A percentile compares a stretch with the other conserved stretches of the same genome.
Conservation (phyloP, 2,888 invertebrate species). For the Phorcus lineatus region DNA sequence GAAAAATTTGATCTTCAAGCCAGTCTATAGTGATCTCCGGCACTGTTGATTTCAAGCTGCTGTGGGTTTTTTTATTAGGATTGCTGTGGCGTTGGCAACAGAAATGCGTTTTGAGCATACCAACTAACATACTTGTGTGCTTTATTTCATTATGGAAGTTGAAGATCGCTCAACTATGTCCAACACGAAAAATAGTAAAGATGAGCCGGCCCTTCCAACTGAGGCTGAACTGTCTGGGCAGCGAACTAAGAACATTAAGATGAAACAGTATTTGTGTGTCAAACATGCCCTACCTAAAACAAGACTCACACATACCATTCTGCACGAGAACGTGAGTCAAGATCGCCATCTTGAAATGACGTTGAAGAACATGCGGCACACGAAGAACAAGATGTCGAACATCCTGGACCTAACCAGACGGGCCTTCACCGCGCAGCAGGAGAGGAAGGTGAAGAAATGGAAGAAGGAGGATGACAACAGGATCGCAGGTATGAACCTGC, state of each 20-base stretch:
- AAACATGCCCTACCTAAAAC: constrained; percentile 67
- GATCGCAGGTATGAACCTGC: constrained; percentile 62
- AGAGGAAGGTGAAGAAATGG: constrained; percentile 66
- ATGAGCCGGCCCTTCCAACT: constrained; percentile 13
- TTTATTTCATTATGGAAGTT: background rate
- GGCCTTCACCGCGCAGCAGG: constrained; percentile 61
- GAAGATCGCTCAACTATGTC: background rate
- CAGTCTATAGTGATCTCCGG: background rate
- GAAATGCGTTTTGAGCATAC: too few relatives aligned
- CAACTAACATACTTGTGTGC: too few relatives aligned
- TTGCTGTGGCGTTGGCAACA: too few relatives aligned
- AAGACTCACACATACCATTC: constrained; percentile 61
- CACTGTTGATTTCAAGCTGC: background rate
- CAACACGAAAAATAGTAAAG: background rate
- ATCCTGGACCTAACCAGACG: constrained; percentile 61
- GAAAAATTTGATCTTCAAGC: background rate
- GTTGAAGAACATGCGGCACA: constrained; percentile 48
- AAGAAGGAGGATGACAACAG: constrained; percentile 63
- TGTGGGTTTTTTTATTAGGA: too few relatives aligned
- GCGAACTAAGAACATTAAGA: constrained; percentile 57
- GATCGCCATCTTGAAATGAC: constrained; percentile 62
- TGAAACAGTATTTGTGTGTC: constrained; percentile 63
- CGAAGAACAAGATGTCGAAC: constrained; percentile 50
- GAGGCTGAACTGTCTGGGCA: constrained; percentile 33
- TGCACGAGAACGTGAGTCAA: constrained; percentile 67